Percentiles rank a stretch among this genome's conserved stretches.
Evolutionary conservation across 2,888 invertebrate genomes (phyloP).

Genomic region (Lycocerus yunnanus): DNA sequence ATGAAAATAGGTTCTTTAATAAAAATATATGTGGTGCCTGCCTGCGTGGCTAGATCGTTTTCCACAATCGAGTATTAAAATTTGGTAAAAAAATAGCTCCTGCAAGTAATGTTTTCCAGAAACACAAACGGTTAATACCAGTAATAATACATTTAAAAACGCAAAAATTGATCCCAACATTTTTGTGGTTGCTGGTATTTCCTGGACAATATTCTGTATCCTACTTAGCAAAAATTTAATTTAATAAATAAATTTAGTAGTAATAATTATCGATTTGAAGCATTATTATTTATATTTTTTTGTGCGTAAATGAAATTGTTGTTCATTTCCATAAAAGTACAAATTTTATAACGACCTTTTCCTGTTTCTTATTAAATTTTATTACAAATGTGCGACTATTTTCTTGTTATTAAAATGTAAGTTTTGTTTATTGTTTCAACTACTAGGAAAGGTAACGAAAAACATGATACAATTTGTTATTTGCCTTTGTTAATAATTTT

Average conservation of each 20-base stretch:
- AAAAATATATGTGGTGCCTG: no score
- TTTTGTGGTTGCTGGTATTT: background rate
- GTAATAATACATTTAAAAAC: no score
- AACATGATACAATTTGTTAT: background rate
- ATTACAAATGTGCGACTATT: background rate
- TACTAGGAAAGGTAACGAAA: background rate
- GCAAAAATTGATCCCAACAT: background rate
- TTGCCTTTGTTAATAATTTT: background rate
- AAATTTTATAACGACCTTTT: background rate
- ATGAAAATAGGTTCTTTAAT: no score
- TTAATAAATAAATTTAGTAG: background rate
- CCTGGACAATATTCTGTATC: background rate
- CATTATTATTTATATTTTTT: background rate
- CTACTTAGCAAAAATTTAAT: background rate
- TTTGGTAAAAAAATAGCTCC: no score
- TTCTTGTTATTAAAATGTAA: background rate
- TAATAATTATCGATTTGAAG: background rate
- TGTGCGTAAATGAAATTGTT: background rate
- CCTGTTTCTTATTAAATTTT: background rate
- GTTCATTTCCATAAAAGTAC: background rate
- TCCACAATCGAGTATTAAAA: no score
- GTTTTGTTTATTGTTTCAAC: background rate
- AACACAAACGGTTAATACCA: no score
- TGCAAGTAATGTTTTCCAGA: no score
- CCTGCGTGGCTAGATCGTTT: no score